Evolutionary conservation across 2,797 vertebrate genomes (phyloP), one percentile per base, ranked within the genome.

Genomic region (Crenuchus spilurus): DNA sequence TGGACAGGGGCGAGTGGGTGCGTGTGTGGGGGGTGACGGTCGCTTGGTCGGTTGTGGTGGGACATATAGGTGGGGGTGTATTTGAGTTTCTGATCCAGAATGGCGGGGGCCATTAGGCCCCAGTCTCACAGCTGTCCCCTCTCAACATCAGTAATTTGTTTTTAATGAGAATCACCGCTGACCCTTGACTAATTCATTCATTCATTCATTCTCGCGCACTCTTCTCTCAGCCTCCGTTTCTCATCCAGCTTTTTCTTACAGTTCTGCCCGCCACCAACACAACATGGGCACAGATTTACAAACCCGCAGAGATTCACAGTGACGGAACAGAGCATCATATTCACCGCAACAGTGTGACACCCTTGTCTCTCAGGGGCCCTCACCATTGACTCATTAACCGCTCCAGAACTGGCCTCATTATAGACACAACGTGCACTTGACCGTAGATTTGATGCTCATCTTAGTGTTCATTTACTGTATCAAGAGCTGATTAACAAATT

Each of bases 151-250:
- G 96, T 98, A 98, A 99, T 99, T 98, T 98, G 96, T 97, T 98
- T 99, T 99, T 98, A 98, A 99, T 99, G 97, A 98, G 97, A 99
- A 97, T 96, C 96, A 97, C 90, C 96, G 94, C 94, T 97, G 96
- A 98, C 96, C 97, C 96, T 94, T 95, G 96, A 99, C 96, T 98
- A 98, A 99, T 99, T 95, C 96, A 98, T 97, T 97, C 96, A 96
- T 97, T 96, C 96, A 96, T 97, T 96, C 96, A 96, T 97, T 97
- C 94, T 93, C 94, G 94, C 90, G 93, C 92, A 93, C 93, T 24
- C 69, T 64, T 57, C 26, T 11, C 41, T 6, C 30, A 8, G 52
- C 61, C 76, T 74, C 70, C 63, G 58, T 46, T 81, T 79, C 73
- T 78, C 63, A 42, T 72, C 72, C 75, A 63, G 70, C 61, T 30